These are phyloP conservation scores for Parauchenoglanis punctatus DNA, from an alignment of 2,797 vertebrate species.

Conservation along the genomic window DNA sequence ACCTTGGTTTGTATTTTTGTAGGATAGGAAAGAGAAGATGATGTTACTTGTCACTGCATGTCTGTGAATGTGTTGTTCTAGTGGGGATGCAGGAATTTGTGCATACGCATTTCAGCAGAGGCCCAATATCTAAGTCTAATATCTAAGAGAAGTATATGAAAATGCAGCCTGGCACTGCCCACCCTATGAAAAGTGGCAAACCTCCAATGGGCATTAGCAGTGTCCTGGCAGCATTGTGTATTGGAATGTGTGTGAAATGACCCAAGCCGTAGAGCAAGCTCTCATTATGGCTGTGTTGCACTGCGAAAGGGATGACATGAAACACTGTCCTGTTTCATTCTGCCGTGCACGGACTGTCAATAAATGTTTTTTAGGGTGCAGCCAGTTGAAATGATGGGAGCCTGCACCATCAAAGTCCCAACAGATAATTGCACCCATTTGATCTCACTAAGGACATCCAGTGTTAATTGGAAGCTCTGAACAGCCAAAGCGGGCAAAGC, in stretches of 20 bases:
- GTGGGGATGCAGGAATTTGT: not conserved
- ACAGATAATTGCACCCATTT: conserved; percentile 74
- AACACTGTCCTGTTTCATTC: conserved; percentile 59
- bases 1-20: conserved; percentile 58
- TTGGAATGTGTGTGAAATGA: conserved; percentile 56
- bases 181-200: conserved; percentile 32
- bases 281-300: conserved; percentile 64
- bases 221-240: conserved; percentile 33
- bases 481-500: conserved; percentile 65
- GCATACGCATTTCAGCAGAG: conserved; percentile 15
- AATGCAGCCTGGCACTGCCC: conserved; percentile 3
- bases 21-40: conserved; percentile 31
- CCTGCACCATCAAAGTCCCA: conserved; percentile 70
- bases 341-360: conserved; percentile 62
- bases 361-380: conserved; percentile 57
- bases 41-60: conserved; percentile 31
- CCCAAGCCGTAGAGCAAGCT: conserved; percentile 51
- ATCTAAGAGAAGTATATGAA: not conserved
- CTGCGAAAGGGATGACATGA: conserved; percentile 58
- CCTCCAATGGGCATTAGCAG: conserved; percentile 32
- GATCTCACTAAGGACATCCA: conserved; percentile 65
- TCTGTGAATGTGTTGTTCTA: conserved; percentile 16
- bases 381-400: conserved; percentile 67
- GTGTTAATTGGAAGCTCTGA: conserved; percentile 76
- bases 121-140: conserved; percentile 19